A percentile compares a stretch with the other conserved stretches of the same genome.
Conservation (phyloP, 1,140 invertebrate species). For the Drosophila rufa region DNA sequence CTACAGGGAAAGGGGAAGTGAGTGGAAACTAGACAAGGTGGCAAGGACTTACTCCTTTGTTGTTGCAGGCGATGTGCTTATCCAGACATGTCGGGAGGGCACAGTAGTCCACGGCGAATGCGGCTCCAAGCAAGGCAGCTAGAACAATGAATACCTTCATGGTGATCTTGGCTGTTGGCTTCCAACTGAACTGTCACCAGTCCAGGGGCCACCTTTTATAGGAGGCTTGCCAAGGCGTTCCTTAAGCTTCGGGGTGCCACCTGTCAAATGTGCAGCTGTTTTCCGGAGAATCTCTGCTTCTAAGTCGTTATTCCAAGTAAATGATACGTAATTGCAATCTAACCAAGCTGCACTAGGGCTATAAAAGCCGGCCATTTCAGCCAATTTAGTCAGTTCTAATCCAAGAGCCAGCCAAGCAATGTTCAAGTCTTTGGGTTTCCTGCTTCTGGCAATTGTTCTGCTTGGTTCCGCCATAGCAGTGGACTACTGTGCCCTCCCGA, state of each 20-base stretch:
- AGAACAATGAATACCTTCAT: conserved; percentile 10
- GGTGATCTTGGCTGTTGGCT: background rate
- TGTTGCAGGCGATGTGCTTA: conserved; percentile 72
- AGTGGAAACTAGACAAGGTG: too few relatives aligned
- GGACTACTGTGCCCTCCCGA: conserved; percentile 69
- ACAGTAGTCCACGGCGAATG: conserved; percentile 53
- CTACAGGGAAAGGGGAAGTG: conserved; percentile 4
- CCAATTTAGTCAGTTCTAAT: background rate
- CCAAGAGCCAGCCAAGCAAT: background rate
- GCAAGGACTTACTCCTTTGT: conserved; percentile 64
- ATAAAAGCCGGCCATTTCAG: conserved; percentile 1
- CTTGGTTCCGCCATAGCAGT: too few relatives aligned
- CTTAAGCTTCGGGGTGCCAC: background rate
- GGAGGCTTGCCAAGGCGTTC: background rate
- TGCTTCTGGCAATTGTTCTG: conserved; percentile 36
- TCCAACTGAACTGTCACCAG: conserved; percentile 5
- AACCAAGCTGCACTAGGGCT: background rate
- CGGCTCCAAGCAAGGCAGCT: background rate
- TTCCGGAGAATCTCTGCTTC: conserved; percentile 4
- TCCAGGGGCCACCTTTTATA: conserved; percentile 1
- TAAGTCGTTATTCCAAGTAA: background rate
- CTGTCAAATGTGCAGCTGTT: conserved; percentile 2
- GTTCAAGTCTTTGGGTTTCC: conserved; percentile 16
- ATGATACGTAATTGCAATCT: background rate
- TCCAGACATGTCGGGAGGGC: conserved; percentile 69